Base-by-base conservation (phyloP, 1,140 invertebrate genomes). In the Drosophila santomea region DNA sequence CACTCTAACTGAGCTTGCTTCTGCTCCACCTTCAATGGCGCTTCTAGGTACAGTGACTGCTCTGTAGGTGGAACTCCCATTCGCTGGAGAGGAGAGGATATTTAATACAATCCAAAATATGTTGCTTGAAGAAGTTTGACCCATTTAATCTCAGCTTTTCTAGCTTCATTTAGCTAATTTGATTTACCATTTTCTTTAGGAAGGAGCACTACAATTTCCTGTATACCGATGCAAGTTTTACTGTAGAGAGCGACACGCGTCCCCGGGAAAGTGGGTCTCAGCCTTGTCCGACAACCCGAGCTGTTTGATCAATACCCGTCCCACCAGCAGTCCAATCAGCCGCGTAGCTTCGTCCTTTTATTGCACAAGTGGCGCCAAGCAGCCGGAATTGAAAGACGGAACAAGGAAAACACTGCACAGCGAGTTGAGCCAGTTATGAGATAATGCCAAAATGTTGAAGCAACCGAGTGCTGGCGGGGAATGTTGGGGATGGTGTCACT, bases 231-330 rank as follows among this genome's bases (percentile, higher is more conserved):
- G 12, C 10, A 7, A 14, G 38, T 17, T 20, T 6, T 2, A 68
- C 64, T 54, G 64, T 68, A 77, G 11, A 48, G 10, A 12, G 17
- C 23, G 11, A 15, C 56, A 77, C 74, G 74, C 64, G 56, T 52
- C 57, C 45, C 47, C 54, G 28, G 32, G 47, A 45, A 55, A 74
- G 69, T 74, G 58, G 60, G 69, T 50, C 69, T 39, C 59, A 68
- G 72, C 62, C 44, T 44, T 50, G 45, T 71, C 41, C 41, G 38
- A 63, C 39, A 43, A 41, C 36, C 36, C 74, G 43, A 52, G 59
- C 78, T 78, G 83, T 88, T 88, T 88, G 83, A 89, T 88, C 83
- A 67, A 88, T 88, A 88, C 41, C 52, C 74, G 64, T 45, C 38
- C 52, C 61, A 52, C 57, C 52, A 45, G 38, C 55, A 11, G n/a